Conservation (phyloP, 2,113 vertebrate genomes). For the Nothoprocta perdicaria region DNA sequence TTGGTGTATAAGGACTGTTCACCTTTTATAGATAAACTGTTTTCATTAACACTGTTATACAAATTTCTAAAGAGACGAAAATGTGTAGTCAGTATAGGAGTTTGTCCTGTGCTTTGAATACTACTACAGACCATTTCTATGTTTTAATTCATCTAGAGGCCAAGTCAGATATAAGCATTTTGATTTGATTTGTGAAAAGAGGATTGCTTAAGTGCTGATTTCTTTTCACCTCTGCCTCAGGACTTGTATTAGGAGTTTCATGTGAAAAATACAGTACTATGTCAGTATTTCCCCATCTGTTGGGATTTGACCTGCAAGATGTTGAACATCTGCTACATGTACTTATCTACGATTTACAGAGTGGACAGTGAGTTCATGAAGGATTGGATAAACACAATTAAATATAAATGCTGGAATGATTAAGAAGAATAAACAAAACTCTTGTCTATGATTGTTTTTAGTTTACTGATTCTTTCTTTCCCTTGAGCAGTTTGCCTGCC, state of each 20-base stretch:
- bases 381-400: background rate
- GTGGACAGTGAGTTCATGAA: background rate
- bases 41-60: background rate
- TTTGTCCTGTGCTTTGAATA: background rate
- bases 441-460: background rate
- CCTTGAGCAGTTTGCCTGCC: background rate
- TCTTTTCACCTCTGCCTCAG: background rate
- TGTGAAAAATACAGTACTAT: background rate
- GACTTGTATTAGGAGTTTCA: background rate
- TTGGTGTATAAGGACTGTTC: background rate
- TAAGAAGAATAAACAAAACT: background rate
- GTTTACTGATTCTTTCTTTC: background rate
- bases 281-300: background rate
- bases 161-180: background rate
- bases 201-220: background rate
- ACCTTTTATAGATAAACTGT: background rate
- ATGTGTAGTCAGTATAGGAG: background rate
- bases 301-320: constrained; percentile 16
- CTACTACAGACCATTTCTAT: background rate
- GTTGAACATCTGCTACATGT: background rate
- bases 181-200: constrained; percentile 35
- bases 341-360: background rate
- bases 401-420: background rate
- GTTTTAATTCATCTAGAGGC: background rate
- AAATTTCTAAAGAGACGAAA: background rate